Base-by-base conservation (phyloP, 2,888 invertebrate species). In the Pyrgus malvae region DNA sequence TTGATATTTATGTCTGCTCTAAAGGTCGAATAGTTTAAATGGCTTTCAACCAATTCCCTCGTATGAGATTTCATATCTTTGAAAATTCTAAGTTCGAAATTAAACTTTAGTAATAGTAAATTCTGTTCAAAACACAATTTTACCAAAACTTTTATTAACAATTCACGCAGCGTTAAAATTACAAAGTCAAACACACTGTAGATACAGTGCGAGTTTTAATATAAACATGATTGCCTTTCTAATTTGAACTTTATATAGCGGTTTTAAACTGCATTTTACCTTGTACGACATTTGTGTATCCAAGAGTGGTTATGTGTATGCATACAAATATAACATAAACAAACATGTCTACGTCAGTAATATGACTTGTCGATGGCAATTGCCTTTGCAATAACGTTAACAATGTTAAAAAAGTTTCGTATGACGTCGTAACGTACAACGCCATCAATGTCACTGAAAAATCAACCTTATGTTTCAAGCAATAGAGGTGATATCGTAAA, bases 281-380 rank as follows among this genome's bases (percentile, higher is more conserved):
- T 6, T 21, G 21, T 23, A 33, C n/a, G 23, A 33, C 33, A 19
- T 41, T 14, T n/a, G 23, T 7, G 31, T 21, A 33, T 17, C 33
- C 35, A 16, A 35, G n/a, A 8, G 48, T 12, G 27, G 16, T 11
- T 37, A 19, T 14, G 17, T 37, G 23, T 14, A 23, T 1, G 12
- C 17, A 21, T 31, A 31, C 29, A 19, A 45, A 33, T 9, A 12
- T 21, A 35, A 35, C 4, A 35, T 16, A 23, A 29, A 33, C 11
- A 33, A 23, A 33, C 29, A 40, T 23, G n/a, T 23, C 7, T 31
- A 11, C 16, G 33, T 33, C 23, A 35, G 14, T 19, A 35, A 44
- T 11, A 19, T 37, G 33, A 21, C 46, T 46, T 14, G 42, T 51
- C 35, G 19, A 51, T 37, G 23, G 27, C 27, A 19, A 44, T 51